Evolutionary conservation across 2,888 invertebrate genomes (phyloP).

Genomic region (Melieria crassipennis): DNA sequence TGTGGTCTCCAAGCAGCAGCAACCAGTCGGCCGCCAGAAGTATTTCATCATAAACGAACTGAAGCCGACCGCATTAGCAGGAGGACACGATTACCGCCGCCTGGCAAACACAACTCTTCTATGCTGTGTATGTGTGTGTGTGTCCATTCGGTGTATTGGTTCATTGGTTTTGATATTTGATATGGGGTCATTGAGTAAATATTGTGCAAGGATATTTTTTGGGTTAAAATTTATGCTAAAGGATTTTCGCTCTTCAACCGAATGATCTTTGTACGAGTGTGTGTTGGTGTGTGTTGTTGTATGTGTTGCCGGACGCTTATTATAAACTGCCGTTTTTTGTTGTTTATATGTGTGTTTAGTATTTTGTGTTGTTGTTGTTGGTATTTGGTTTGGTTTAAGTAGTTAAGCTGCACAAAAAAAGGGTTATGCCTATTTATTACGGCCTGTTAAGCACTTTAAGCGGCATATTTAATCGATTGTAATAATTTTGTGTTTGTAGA

Average conservation of each 20-base stretch:
- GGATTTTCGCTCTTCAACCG: constrained; percentile 19
- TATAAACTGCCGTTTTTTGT: constrained; percentile 1
- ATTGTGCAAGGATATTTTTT: constrained; percentile 28
- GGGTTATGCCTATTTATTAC: constrained; percentile 29
- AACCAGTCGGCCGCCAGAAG: background rate
- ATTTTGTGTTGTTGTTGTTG: constrained; percentile 6
- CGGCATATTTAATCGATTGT: constrained; percentile 27
- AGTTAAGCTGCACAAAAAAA: background rate
- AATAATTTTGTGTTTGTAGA: constrained; percentile 17
- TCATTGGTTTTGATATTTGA: constrained; percentile 47
- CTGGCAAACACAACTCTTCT: background rate
- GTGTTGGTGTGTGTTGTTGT: background rate
- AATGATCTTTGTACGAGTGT: background rate
- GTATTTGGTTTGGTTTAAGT: background rate
- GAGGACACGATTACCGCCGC: background rate
- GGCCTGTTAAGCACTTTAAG: constrained; percentile 19
- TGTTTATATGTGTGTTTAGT: background rate
- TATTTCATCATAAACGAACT: constrained; percentile 34
- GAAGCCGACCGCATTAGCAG: constrained; percentile 2
- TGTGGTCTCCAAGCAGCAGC: background rate
- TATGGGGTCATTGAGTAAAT: constrained; percentile 42
- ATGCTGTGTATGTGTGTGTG: background rate
- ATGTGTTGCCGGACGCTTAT: background rate
- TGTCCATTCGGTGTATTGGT: constrained; percentile 17
- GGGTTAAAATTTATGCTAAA: constrained; percentile 32